Evolutionary conservation across 1,140 invertebrate species (phyloP), one percentile per base, ranked within the genome.

Genomic region (Tetranychus urticae): DNA sequence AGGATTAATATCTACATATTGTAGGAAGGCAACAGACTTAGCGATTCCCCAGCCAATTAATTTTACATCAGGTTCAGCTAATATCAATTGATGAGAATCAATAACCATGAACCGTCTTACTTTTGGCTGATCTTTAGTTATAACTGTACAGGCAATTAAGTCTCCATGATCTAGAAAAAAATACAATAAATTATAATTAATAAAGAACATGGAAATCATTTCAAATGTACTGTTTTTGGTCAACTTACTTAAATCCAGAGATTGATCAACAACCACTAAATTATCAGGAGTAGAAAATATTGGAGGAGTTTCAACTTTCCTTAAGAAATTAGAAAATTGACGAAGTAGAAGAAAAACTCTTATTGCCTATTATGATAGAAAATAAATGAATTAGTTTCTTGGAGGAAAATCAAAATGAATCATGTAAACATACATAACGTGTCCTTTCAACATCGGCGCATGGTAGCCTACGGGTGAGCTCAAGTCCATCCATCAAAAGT

Each of bases 371-470:
- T 70, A 67, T 36, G 56, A 34, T 8, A 59, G n/a, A 42, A 14
- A n/a, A 57, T 13, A 34, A 50, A 59, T 14, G 10, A 56, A 56
- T 5, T 33, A 37, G 14, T 52, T 31, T n/a, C 14, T 23, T n/a
- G 36, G 10, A 10, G 10, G 5, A 13, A 31, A 31, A 50, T 35
- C 37, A 45, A 14, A 55, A 48, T 62, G 1, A 14, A 59, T 47
- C 5, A 47, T 37, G 59, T 35, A 35, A 39, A 69, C 69, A 69
- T 65, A 77, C 77, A 64, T 87, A 78, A 57, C 92, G 78, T 10
- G 90, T 88, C 72, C 89, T 78, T 74, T 98, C 93, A 63, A 92
- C 87, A 75, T 97, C 91, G 60, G 91, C 93, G 74, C 90, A 96
- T 3, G 94, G 91, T 54, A 97, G 74, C 67, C 93, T 76, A 71